Evolutionary conservation across 1,140 invertebrate species (phyloP), one percentile per base, ranked within the genome.

Genomic region (Drosophila willistoni): DNA sequence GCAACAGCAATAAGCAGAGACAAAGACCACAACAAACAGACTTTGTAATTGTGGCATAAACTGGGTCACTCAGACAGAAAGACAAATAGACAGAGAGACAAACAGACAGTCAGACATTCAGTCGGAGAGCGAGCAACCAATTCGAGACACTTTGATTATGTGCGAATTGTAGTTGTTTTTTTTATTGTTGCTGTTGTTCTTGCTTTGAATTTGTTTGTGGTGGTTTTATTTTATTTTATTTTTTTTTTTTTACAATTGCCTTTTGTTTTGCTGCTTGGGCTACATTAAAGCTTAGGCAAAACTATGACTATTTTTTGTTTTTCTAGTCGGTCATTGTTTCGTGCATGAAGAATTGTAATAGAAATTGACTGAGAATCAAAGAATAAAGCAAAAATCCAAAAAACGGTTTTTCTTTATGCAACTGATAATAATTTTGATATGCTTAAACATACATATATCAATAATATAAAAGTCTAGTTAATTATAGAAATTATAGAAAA

Each of bases 21-120:
- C 65, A 70, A 72, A 63, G 64, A 81, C 62, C 73, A 63, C 64
- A 69, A 76, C 65, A 73, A 69, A 76, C 65, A 73, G 79, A 71
- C 83, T 72, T 62, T 87, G 86, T 86, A 86, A 86, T 86, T 86
- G 83, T 77, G 83, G 84, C 80, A 71, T 84, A 80, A 87, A 87
- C 84, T 87, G 84, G 84, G 84, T 87, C 84, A 89, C 71, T 12
- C 74, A 67, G 67, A 67, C 76, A 66, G 47, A 44, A 39, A 62
- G 33, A 36, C 34, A 36, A 12, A 36, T 9, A 12, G 59, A 61
- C 36, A 10, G 39, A 41, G 54, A 22, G 44, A 67, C 69, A 34
- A 17, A 41, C 59, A 12, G 44, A 67, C 69, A 34, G 47, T 54
- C 10, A 29, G 44, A 63, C 47, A 63, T 39, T 44, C 72, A 47